Percentiles rank a stretch among this genome's conserved stretches.
Conservation (phyloP, 1,140 invertebrate genomes). For the Drosophila setifemur region DNA sequence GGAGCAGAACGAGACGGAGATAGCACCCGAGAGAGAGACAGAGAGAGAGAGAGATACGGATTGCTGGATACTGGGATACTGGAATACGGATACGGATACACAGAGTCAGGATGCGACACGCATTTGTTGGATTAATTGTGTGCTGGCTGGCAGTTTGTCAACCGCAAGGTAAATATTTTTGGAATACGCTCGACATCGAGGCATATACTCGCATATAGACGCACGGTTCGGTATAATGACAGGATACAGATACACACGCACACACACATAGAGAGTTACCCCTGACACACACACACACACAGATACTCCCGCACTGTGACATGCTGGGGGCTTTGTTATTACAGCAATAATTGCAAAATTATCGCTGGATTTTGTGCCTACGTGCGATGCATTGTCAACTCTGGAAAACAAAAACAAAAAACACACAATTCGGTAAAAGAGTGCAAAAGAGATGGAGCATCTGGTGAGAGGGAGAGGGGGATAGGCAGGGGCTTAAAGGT, state of each 20-base stretch:
- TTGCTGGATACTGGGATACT: conserved; percentile 8
- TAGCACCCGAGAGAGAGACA: background rate
- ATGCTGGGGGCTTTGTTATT: conserved; percentile 63
- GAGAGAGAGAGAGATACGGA: background rate
- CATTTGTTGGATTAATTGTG: conserved; percentile 81
- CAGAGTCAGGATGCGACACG: conserved; percentile 64
- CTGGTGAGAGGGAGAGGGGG: background rate
- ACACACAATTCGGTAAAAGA: background rate
- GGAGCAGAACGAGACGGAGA: conserved; percentile 3
- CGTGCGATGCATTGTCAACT: conserved; percentile 58
- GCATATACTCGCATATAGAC: conserved; percentile 29
- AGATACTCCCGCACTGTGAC: background rate
- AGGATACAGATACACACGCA: conserved; percentile 32
- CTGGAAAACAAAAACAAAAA: conserved; percentile 6
- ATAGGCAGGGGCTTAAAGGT: background rate
- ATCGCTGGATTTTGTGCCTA: conserved; percentile 71
- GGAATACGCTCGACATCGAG: conserved; percentile 33
- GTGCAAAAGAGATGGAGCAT: background rate
- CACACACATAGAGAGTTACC: conserved; percentile 6
- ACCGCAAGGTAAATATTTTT: conserved; percentile 82
- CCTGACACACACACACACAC: background rate
- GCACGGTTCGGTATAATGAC: conserved; percentile 61
- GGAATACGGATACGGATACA: conserved; percentile 2
- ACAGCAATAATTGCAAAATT: conserved; percentile 80
- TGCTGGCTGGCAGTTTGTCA: conserved; percentile 78